These are phyloP conservation scores for Hyles vespertilio DNA, from an alignment of 1,140 invertebrate genomes.

Conservation along the genomic window DNA sequence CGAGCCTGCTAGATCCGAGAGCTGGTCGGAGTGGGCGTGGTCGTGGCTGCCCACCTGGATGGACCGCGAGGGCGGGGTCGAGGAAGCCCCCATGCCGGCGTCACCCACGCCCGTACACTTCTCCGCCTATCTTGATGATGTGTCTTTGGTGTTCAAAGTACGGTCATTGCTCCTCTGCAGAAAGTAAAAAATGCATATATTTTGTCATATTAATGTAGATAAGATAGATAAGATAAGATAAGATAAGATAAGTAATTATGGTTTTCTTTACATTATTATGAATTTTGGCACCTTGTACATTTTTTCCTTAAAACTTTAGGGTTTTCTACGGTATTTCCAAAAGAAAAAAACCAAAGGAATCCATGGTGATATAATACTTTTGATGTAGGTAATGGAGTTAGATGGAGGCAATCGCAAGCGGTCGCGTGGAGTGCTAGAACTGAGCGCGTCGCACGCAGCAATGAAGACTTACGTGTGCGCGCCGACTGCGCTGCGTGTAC, in stretches of 20 bases:
- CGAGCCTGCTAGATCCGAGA: slow-evolving; percentile 32
- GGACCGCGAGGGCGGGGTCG: slow-evolving; percentile 31
- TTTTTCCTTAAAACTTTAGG: no score
- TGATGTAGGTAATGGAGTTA: slow-evolving; percentile 41
- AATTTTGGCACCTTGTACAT: no score
- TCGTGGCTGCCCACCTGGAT: slow-evolving; percentile 53
- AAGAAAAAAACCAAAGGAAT: background rate
- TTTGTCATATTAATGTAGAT: no score
- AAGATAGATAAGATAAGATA: no score
- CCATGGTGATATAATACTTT: no score
- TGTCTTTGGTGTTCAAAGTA: slow-evolving; percentile 53
- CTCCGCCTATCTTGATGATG: slow-evolving; percentile 39
- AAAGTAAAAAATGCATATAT: no score
- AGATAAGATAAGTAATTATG: no score
- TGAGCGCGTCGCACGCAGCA: slow-evolving; percentile 37
- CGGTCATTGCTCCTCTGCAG: no score
- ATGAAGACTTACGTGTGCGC: slow-evolving; percentile 31
- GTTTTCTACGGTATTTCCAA: no score
- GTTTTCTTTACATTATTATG: no score
- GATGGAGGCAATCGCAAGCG: slow-evolving; percentile 33
- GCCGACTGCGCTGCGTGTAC: slow-evolving; percentile 36
- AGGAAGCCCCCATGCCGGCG: slow-evolving; percentile 29
- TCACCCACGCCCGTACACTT: slow-evolving; percentile 37
- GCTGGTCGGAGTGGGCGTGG: slow-evolving; percentile 65
- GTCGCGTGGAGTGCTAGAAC: slow-evolving; percentile 36